Evolutionary conservation across 2,888 invertebrate genomes (phyloP).

Genomic region (Muscina levida): DNA sequence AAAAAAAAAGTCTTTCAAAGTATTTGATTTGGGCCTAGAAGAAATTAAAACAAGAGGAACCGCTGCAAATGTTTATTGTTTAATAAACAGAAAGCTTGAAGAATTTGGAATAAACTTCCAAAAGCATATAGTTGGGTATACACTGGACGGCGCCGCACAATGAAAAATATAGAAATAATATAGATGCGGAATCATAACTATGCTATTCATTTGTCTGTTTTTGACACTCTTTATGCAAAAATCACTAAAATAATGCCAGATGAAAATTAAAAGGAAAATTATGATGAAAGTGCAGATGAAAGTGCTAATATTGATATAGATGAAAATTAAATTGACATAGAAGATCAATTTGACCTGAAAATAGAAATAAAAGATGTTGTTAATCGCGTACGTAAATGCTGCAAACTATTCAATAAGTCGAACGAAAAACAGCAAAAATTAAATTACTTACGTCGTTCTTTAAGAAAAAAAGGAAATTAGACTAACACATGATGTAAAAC

Average conservation of each 20-base stretch:
- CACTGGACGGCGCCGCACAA: background rate
- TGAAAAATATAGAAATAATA: conserved; percentile 1
- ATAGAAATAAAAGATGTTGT: conserved; percentile 6
- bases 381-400: conserved; percentile 8
- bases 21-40: background rate
- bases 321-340: background rate
- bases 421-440: conserved; percentile 6
- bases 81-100: background rate
- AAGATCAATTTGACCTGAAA: background rate
- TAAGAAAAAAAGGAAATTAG: background rate
- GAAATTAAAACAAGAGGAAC: background rate
- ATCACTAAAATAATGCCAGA: background rate
- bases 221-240: conserved; percentile 3
- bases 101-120: conserved; percentile 10
- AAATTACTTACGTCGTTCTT: background rate
- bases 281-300: background rate
- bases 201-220: conserved; percentile 3
- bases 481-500: conserved; percentile 24
- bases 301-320: background rate
- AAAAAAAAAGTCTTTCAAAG: no score
- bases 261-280: background rate
- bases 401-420: background rate
- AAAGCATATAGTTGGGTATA: conserved; percentile 22
- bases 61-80: background rate
- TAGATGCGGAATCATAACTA: background rate